Base-by-base conservation (phyloP, 2,888 invertebrate species). In the Drosophila prostipennis region DNA sequence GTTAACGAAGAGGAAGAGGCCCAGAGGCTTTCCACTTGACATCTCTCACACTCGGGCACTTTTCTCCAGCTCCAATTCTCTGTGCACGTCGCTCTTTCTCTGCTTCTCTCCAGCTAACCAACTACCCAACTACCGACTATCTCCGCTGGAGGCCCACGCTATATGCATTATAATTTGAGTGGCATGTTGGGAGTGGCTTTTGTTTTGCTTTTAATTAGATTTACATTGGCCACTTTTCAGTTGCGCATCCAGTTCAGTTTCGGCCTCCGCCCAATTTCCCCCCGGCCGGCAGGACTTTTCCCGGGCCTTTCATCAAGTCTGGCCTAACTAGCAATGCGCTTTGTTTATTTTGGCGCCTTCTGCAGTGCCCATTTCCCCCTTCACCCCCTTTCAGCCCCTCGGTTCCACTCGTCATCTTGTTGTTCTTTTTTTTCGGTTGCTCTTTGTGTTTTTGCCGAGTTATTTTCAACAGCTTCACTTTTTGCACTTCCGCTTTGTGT, bases 211-310 rank as follows among this genome's bases (percentile, higher is more conserved):
- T 85, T 85, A 85, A 85, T 85, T 85, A 85, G 85, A 89, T 85
- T 89, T 87, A 82, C 89, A 87, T 85, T 80, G 89, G 85, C 85
- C 89, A 89, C 85, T 85, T 85, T 81, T 81, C 89, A 87, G 89
- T 72, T 84, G 76, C 59, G 74, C 67, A 77, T 79, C 60, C 58
- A 56, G 56, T 51, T 56, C 58, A 56, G 56, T 51, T 56, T 45
- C 58, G 45, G 72, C 43, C 72, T 39, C 26, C 60, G 23, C 67
- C 87, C 58, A 60, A 60, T 55, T 39, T 48, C 42, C 60, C n/a
- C 51, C 13, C 49, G 26, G 37, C 36, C 45, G 34, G 37, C 46
- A 32, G n/a, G 63, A 54, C 48, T 48, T 34, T 29, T 52, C 71
- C 43, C 52, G 48, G 64, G 37, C 45, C 65, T 65, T 63, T 65